phyloP scores from a whole-genome alignment of 2,888 invertebrate species.

The Cantharis nigra region DNA sequence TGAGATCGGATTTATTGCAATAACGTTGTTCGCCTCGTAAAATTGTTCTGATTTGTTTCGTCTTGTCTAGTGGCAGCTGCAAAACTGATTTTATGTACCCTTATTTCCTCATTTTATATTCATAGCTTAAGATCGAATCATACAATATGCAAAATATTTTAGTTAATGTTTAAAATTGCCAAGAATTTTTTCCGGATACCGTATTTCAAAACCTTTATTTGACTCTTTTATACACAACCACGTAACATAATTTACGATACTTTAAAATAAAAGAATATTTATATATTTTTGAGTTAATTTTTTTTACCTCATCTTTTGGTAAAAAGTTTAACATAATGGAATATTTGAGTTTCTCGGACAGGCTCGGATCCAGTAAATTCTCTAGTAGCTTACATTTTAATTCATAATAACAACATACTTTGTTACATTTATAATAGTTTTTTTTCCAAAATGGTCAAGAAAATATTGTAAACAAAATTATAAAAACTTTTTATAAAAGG shows the following conservation, averaged over 20 bases:
- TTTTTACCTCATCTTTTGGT: background rate
- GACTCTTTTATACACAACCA: background rate
- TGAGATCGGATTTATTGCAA: slow-evolving; percentile 50
- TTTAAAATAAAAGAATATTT: too few species aligned
- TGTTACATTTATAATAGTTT: too few species aligned
- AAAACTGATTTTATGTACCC: slow-evolving; percentile 30
- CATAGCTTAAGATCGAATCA: slow-evolving; percentile 25
- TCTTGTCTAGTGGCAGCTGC: slow-evolving; percentile 37
- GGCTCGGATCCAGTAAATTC: too few species aligned
- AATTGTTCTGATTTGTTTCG: slow-evolving; percentile 44
- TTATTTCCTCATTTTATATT: slow-evolving; percentile 30
- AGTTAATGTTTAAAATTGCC: slow-evolving; percentile 23
- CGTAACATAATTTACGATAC: background rate
- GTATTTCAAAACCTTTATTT: background rate
- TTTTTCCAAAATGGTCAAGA: too few species aligned
- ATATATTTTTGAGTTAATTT: too few species aligned
- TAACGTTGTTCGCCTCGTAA: slow-evolving; percentile 46
- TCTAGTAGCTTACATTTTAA: too few species aligned
- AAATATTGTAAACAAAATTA: too few species aligned
- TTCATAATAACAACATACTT: too few species aligned
- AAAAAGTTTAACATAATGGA: background rate
- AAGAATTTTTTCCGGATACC: background rate
- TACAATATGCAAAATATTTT: slow-evolving; percentile 28
- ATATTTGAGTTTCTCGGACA: too few species aligned
- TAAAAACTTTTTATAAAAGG: too few species aligned